These are phyloP conservation scores for Pomatostomus ruficeps DNA, from an alignment of 2,113 vertebrate genomes.

Conservation along the genomic window DNA sequence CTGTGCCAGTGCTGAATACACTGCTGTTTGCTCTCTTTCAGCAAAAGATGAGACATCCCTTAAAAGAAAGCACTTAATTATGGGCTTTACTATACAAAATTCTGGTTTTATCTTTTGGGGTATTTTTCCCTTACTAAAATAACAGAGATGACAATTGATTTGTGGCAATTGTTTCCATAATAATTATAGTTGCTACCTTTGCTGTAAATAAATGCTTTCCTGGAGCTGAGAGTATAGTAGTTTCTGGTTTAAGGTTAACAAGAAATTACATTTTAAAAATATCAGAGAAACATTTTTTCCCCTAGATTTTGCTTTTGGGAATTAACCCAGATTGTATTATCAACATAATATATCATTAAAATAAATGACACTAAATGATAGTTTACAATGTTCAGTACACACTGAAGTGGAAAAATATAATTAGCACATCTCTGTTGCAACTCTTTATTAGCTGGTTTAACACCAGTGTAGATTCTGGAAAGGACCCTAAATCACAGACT, in stretches of 20 bases:
- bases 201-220: background rate
- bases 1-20: background rate
- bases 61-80: background rate
- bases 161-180: background rate
- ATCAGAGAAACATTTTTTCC: background rate
- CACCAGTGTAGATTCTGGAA: background rate
- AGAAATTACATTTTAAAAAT: constrained; percentile 25
- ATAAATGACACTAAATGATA: constrained; percentile 68
- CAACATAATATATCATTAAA: constrained; percentile 67
- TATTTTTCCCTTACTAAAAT: background rate
- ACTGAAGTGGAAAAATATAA: constrained; percentile 66
- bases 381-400: constrained; percentile 59
- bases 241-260: constrained; percentile 35
- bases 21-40: background rate
- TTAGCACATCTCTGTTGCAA: constrained; percentile 52
- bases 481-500: constrained; percentile 6
- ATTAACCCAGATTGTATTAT: constrained; percentile 66
- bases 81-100: background rate
- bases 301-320: constrained; percentile 25
- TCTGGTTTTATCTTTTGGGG: background rate
- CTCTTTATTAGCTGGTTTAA: constrained; percentile 53
- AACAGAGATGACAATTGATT: background rate
- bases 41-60: background rate
- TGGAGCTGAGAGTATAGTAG: background rate
- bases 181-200: background rate